Percentiles rank a stretch among this genome's conserved stretches.
phyloP scores from a whole-genome alignment of 2,797 vertebrate genomes.

The Tragelaphus eurycerus region DNA sequence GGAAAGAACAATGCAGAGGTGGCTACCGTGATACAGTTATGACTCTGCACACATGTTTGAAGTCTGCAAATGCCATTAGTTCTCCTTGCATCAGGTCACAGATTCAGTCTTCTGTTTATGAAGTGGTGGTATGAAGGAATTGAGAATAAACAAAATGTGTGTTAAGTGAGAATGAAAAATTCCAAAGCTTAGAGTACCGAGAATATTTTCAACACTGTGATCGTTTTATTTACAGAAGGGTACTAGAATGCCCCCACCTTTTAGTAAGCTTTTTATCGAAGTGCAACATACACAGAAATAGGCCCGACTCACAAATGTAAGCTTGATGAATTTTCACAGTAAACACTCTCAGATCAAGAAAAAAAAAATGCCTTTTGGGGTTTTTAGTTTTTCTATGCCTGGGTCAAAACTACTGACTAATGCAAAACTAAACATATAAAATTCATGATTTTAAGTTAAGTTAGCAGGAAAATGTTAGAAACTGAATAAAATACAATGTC shows the following conservation, averaged over 20 bases:
- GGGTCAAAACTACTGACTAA: neutral
- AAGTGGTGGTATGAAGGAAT: neutral
- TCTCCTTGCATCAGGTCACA: neutral
- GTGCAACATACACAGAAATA: neutral
- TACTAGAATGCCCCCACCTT: neutral
- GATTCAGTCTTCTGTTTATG: neutral
- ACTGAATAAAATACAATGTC: neutral
- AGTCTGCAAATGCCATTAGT: neutral
- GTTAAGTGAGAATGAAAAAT: conserved; percentile 16
- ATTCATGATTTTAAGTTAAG: neutral
- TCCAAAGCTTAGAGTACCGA: neutral
- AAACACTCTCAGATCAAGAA: neutral
- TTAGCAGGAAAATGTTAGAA: neutral
- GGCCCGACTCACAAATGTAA: neutral
- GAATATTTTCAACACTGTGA: neutral
- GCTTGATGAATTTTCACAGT: neutral
- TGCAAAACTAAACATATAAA: neutral
- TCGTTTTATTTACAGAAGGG: neutral
- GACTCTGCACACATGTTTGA: neutral
- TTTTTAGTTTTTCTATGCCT: conserved; percentile 19
- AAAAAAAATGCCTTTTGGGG: neutral
- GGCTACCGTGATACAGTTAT: neutral
- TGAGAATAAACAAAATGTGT: neutral
- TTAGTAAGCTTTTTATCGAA: neutral
- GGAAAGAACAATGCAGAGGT: neutral